phyloP scores from a whole-genome alignment of 2,888 invertebrate species.

The Ennomos fuscantarius region DNA sequence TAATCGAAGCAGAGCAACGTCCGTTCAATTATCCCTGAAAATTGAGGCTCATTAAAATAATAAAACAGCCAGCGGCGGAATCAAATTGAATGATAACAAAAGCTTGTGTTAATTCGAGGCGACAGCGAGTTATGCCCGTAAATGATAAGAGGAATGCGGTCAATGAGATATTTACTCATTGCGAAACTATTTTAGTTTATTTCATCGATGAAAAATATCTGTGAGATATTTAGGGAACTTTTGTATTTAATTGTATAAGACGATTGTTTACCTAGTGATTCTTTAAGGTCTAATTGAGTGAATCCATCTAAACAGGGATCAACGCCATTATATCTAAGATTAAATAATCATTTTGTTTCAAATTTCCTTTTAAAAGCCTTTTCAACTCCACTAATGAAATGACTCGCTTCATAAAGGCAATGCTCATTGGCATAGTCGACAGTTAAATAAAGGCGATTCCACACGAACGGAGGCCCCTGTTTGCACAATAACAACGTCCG shows the following conservation, averaged over 20 bases:
- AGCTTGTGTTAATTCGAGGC: slow-evolving; percentile 75
- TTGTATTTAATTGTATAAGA: too few species aligned
- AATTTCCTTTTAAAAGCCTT: too few species aligned
- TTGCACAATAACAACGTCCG: slow-evolving; percentile 73
- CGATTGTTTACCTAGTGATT: too few species aligned
- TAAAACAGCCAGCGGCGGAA: slow-evolving; percentile 79
- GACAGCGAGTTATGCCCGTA: slow-evolving; percentile 59
- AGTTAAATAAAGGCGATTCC: slow-evolving; percentile 58
- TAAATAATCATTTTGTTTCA: too few species aligned
- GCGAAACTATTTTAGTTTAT: too few species aligned
- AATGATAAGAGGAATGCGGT: slow-evolving; percentile 46
- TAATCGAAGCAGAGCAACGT: slow-evolving; percentile 73
- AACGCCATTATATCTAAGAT: too few species aligned
- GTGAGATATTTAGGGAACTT: too few species aligned
- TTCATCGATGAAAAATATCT: too few species aligned
- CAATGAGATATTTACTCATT: slow-evolving; percentile 18
- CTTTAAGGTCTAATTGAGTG: too few species aligned
- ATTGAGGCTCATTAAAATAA: slow-evolving; percentile 84
- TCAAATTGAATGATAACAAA: slow-evolving; percentile 85
- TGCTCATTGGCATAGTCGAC: slow-evolving; percentile 40
- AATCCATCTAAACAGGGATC: too few species aligned
- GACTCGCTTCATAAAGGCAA: slow-evolving; percentile 23
- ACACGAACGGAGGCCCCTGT: slow-evolving; percentile 65
- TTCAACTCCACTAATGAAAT: slow-evolving; percentile 19
- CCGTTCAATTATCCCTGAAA: slow-evolving; percentile 82